A percentile compares a stretch with the other conserved stretches of the same genome.
Evolutionary conservation across 2,888 invertebrate genomes (phyloP).

Genomic region (Noctua janthina): DNA sequence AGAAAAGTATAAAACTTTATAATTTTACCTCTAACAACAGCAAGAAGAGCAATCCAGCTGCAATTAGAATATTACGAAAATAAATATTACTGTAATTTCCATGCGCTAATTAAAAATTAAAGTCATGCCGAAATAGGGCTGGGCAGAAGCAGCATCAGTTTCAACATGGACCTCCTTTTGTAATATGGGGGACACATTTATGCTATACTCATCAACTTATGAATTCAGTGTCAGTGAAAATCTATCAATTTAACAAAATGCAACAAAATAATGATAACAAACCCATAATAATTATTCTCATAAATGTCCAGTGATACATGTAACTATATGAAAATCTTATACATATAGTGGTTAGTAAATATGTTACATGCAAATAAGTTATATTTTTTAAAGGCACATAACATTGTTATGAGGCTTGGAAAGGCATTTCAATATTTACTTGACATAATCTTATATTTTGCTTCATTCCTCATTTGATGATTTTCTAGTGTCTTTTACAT

Average conservation of each 20-base stretch:
- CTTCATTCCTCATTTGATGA: not conserved
- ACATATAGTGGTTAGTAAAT: not conserved
- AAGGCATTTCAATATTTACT: constrained; percentile 32
- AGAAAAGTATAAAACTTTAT: not conserved
- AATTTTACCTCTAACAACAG: not conserved
- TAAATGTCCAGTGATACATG: constrained; percentile 9
- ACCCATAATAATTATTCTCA: not conserved
- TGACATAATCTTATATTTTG: constrained; percentile 11
- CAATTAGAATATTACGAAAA: not conserved
- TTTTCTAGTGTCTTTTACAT: constrained; percentile 22
- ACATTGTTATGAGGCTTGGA: constrained; percentile 26
- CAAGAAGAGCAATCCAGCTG: not conserved
- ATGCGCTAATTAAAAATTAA: too few relatives aligned
- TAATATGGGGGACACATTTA: too few relatives aligned
- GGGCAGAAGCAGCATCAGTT: too few relatives aligned
- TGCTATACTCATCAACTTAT: too few relatives aligned
- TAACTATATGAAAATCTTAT: not conserved
- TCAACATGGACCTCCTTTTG: too few relatives aligned
- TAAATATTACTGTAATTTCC: not conserved
- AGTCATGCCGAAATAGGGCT: too few relatives aligned
- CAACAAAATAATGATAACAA: constrained; percentile 7
- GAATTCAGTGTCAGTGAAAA: too few relatives aligned
- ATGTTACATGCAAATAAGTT: not conserved
- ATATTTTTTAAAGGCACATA: not conserved
- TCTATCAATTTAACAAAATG: not conserved